Evolutionary conservation across 2,797 vertebrate genomes (phyloP).

Genomic region (Ctenochaetus hawaiiensis): DNA sequence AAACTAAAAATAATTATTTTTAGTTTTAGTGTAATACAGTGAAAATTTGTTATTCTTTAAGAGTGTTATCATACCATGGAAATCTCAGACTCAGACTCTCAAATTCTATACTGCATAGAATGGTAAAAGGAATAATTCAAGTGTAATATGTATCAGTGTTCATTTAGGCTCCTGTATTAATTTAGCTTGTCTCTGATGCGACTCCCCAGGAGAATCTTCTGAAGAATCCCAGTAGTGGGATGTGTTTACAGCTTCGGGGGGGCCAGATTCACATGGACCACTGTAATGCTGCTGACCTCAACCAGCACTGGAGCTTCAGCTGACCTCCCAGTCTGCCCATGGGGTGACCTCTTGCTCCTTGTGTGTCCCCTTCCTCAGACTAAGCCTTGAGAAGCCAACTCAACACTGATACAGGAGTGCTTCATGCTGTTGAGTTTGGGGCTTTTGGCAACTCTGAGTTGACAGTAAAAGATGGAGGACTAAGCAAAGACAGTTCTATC

Average conservation of each 20-base stretch:
- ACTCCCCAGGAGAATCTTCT: conserved; percentile 87
- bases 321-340: conserved; percentile 73
- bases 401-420: conserved; percentile 20
- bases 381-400: conserved; percentile 14
- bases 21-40: too few species aligned
- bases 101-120: too few species aligned
- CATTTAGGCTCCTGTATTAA: neutral
- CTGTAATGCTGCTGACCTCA: conserved; percentile 84
- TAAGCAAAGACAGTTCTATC: conserved; percentile 39
- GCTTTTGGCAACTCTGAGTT: conserved; percentile 26
- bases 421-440: conserved; percentile 26
- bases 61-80: too few species aligned
- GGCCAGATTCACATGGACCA: conserved; percentile 80
- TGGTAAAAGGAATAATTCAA: neutral
- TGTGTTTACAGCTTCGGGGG: conserved; percentile 86
- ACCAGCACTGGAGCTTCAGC: conserved; percentile 91
- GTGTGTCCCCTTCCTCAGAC: conserved; percentile 39
- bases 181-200: neutral
- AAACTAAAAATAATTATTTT: too few species aligned
- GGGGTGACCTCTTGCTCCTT: conserved; percentile 44
- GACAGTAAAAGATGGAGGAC: conserved; percentile 44
- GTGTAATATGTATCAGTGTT: neutral
- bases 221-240: conserved; percentile 87
- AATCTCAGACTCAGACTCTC: too few species aligned
- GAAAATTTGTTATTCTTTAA: too few species aligned